Base-by-base conservation (phyloP, 2,113 vertebrate genomes). In the Verasper variegatus region DNA sequence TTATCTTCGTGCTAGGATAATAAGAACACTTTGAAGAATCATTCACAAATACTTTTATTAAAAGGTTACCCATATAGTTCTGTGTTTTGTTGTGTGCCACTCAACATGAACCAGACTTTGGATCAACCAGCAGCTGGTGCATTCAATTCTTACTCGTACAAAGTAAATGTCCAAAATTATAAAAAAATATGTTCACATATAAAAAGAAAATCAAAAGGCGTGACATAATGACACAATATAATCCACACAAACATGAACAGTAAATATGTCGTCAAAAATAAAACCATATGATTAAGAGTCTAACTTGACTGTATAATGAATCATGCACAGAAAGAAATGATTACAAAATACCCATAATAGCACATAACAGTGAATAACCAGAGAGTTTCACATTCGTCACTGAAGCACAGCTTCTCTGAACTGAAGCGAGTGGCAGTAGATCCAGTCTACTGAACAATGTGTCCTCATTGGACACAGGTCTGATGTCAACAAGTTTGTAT, bases 351-450 rank as follows among this genome's bases (percentile, higher is more conserved):
- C 55, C 2, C 6, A 55, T 15, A 35, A 42, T 21, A 51, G 2
- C 3, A 12, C 10, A 55, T 9, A 49, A 15, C 2, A n/a, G 14
- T 26, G 5, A 17, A 26, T 51, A 51, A 51, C 18, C 47, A 3
- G 1, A 1, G 3, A 17, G 49, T 66, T 79, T 82, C 70, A 68
- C 27, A 37, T 78, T 79, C 55, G 51, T 81, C 73, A 80, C 45
- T 74, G 71, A 84, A 68, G 78, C 79, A 52, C 63, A 68, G 64
- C 71, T 82, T 56, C 76, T 84, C 76, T 80, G 66, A 82, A 27
- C 21, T 70, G 49, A 84, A 81, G 68, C 17, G 31, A 17, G 64
- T 31, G 68, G 56, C 65, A 31, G 56, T 69, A 90, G 70, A 76
- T 71, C 65, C 78, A 75, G 64, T 65, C 70, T 74, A 80, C 37